phyloP scores from a whole-genome alignment of 2,113 vertebrate genomes.

The Dasypus novemcinctus region DNA sequence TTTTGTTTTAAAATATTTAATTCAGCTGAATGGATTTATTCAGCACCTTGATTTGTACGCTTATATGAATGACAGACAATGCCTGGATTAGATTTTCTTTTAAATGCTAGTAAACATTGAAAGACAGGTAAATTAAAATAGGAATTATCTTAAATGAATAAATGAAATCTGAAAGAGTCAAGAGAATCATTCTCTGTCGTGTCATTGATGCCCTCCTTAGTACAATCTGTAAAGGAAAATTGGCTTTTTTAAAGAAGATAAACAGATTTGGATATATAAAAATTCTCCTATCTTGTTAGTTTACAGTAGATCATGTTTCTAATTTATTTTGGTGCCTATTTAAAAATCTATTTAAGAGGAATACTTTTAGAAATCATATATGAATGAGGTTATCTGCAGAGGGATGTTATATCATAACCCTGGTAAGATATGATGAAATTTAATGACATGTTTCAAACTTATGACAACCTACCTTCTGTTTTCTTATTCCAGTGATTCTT shows the following conservation, averaged over 20 bases:
- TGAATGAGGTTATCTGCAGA: slow-evolving; percentile 35
- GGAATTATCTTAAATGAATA: background rate
- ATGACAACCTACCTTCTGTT: background rate
- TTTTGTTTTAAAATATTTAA: background rate
- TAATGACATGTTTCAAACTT: background rate
- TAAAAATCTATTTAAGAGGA: slow-evolving; percentile 32
- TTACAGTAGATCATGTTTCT: background rate
- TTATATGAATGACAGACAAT: background rate
- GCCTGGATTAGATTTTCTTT: background rate
- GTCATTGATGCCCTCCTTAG: background rate
- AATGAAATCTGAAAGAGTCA: background rate
- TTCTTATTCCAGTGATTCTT: background rate
- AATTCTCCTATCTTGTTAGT: background rate
- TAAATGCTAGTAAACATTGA: background rate
- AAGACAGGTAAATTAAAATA: background rate
- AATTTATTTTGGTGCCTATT: slow-evolving; percentile 41
- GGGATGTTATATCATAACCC: background rate
- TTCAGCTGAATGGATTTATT: background rate
- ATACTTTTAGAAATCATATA: slow-evolving; percentile 29
- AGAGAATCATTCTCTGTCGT: background rate
- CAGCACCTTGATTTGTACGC: background rate
- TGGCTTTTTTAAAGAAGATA: background rate
- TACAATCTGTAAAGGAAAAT: background rate
- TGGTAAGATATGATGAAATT: background rate
- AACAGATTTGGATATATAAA: background rate